Evolutionary conservation across 2,113 vertebrate species (phyloP).

Genomic region (Stigmatopora argus): DNA sequence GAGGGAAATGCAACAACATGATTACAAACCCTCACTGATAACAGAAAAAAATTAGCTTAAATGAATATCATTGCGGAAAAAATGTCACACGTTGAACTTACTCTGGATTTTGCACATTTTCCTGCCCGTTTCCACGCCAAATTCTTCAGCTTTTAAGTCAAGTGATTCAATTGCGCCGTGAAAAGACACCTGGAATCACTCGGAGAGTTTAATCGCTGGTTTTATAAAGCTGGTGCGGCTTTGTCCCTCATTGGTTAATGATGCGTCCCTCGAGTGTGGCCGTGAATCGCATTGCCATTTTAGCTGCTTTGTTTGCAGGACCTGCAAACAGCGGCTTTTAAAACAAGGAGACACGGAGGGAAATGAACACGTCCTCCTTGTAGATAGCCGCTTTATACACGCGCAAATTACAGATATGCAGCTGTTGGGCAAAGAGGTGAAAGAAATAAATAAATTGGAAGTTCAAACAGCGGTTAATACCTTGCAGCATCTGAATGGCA

Average conservation of each 20-base stretch:
- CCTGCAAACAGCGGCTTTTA: constrained; percentile 20
- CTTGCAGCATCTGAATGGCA: background rate
- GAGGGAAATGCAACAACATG: background rate
- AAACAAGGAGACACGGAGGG: constrained; percentile 10
- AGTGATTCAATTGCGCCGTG: constrained; percentile 15
- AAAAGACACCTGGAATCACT: constrained; percentile 18
- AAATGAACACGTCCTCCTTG: constrained; percentile 8
- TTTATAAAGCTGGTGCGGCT: constrained; percentile 23
- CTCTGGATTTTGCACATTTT: constrained; percentile 15
- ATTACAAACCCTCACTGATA: constrained; percentile 2
- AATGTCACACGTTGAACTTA: background rate
- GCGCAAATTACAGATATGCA: background rate
- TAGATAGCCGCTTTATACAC: background rate
- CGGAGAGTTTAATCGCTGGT: constrained; percentile 30
- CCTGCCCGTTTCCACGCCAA: constrained; percentile 9
- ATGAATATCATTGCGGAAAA: background rate
- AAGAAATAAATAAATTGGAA: background rate
- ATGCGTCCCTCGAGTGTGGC: constrained; percentile 50
- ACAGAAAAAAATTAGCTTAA: background rate
- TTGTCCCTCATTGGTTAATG: constrained; percentile 50
- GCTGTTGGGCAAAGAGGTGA: background rate
- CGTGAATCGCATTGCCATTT: constrained; percentile 15
- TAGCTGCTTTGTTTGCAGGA: constrained; percentile 29
- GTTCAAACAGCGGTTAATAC: background rate
- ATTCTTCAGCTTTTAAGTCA: constrained; percentile 15